These are phyloP conservation scores for Sceloporus undulatus DNA, from an alignment of 2,113 vertebrate species.

Conservation along the genomic window DNA sequence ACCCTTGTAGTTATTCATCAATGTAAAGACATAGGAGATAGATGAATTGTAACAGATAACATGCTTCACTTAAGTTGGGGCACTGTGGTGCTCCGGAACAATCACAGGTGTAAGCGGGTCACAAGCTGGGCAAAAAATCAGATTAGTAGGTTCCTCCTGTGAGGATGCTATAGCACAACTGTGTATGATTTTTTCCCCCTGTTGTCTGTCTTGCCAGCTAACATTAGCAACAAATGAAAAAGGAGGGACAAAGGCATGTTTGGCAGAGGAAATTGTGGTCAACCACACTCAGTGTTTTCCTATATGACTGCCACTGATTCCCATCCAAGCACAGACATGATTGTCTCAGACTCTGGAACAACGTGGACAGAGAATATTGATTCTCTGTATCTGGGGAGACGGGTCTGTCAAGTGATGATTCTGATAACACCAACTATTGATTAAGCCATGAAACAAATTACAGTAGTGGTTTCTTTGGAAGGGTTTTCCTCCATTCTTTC, in stretches of 20 bases:
- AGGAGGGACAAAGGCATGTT: constrained; percentile 48
- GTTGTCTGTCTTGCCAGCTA: constrained; percentile 33
- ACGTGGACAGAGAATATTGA: background rate
- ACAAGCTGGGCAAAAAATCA: constrained; percentile 32
- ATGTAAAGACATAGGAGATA: background rate
- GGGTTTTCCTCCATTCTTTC: constrained; percentile 17
- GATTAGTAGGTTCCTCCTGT: constrained; percentile 49
- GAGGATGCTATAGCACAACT: constrained; percentile 44
- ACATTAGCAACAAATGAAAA: constrained; percentile 54
- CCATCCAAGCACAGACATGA: background rate
- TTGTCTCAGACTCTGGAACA: background rate
- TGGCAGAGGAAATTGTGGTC: constrained; percentile 52
- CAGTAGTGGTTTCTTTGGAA: background rate
- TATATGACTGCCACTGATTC: background rate
- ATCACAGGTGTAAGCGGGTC: constrained; percentile 29
- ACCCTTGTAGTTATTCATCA: constrained; percentile 32
- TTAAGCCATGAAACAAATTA: constrained; percentile 27
- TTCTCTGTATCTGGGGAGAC: constrained; percentile 24
- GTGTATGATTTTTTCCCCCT: constrained; percentile 46
- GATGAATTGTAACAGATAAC: constrained; percentile 18
- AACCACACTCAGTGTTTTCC: constrained; percentile 20
- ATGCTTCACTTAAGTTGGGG: constrained; percentile 20
- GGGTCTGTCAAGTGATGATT: constrained; percentile 19
- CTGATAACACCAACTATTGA: constrained; percentile 1
- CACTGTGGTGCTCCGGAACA: background rate